These are phyloP conservation scores for Pachliopta kotzebuea DNA, from an alignment of 2,888 invertebrate species.

Conservation along the genomic window DNA sequence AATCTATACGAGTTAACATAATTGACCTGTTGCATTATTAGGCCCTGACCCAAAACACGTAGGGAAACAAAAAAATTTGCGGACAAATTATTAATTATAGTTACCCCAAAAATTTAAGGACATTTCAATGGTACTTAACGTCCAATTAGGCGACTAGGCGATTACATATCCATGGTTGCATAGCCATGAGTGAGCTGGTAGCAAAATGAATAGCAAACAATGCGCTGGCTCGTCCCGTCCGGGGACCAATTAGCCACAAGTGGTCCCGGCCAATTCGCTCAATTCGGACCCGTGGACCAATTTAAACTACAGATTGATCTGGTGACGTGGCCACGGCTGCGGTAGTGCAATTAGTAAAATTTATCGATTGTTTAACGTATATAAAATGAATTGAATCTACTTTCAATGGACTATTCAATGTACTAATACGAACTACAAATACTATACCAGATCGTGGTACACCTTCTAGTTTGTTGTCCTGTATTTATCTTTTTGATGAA, in stretches of 20 bases:
- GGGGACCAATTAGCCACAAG: constrained; percentile 42
- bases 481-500: too few species aligned
- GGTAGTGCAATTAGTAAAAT: not conserved
- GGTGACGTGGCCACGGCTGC: constrained; percentile 10
- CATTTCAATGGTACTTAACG: not conserved
- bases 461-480: too few species aligned
- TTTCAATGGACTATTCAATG: too few species aligned
- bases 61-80: too few species aligned
- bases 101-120: not conserved
- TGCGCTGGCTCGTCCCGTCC: constrained; percentile 31
- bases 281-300: constrained; percentile 39
- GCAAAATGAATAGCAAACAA: constrained; percentile 27
- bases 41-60: too few species aligned
- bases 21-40: too few species aligned
- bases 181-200: not conserved
- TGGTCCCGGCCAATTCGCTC: constrained; percentile 41
- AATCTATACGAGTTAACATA: too few species aligned
- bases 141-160: constrained; percentile 9
- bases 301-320: constrained; percentile 42
- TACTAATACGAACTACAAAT: too few species aligned
- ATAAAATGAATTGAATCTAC: too few species aligned
- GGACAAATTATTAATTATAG: too few species aligned
- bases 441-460: too few species aligned
- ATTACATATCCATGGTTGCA: not conserved
- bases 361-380: too few species aligned